Evolutionary conservation across 2,113 vertebrate genomes (phyloP).

Genomic region (Oreochromis niloticus): DNA sequence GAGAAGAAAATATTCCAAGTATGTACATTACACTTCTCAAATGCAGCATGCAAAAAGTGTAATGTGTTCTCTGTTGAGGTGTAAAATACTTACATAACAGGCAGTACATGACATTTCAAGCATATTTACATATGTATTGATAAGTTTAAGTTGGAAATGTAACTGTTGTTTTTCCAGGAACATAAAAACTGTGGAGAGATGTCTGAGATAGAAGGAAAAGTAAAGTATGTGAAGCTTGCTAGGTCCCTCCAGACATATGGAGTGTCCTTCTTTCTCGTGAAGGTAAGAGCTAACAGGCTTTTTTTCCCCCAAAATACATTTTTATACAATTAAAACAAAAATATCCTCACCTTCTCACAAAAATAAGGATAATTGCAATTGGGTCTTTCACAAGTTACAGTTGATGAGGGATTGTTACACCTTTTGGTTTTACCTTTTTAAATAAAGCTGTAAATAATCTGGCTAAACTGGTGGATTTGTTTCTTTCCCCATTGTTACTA

Average conservation of each 20-base stretch:
- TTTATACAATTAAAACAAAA: neutral
- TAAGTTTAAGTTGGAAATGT: neutral
- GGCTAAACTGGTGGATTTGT: neutral
- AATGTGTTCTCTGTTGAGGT: neutral
- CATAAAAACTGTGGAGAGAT: slow-evolving; percentile 97
- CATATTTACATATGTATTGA: neutral
- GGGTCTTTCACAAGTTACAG: neutral
- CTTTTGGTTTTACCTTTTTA: neutral
- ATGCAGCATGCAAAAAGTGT: neutral
- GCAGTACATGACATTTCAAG: neutral
- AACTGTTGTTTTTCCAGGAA: slow-evolving; percentile 72
- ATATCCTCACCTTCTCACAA: neutral
- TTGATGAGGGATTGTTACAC: neutral
- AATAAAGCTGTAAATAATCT: neutral
- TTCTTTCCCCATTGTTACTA: neutral
- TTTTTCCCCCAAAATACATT: fast-evolving
- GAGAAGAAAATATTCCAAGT: slow-evolving; percentile 83
- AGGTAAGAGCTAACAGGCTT: slow-evolving; percentile 71
- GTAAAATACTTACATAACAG: neutral
- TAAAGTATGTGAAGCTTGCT: slow-evolving; percentile 95
- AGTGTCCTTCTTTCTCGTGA: slow-evolving; percentile 96
- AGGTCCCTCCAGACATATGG: slow-evolving; percentile 92
- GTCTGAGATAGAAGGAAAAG: slow-evolving; percentile 97
- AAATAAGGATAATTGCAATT: neutral
- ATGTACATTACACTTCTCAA: slow-evolving; percentile 13